Base-by-base conservation (phyloP, 2,113 vertebrate genomes). In the Cynocephalus volans region DNA sequence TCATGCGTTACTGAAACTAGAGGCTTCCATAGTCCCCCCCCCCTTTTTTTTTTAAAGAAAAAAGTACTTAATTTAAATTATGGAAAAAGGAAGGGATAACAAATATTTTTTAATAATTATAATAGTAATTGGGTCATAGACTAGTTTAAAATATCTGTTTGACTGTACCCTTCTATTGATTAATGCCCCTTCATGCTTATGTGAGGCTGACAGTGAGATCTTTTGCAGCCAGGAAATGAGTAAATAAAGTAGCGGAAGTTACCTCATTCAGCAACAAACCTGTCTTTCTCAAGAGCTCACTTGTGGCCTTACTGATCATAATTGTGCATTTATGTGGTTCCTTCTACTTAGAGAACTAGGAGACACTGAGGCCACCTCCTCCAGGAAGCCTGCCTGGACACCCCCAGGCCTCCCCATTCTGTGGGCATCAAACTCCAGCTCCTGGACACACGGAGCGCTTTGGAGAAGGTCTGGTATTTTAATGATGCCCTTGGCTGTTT, bases 31-130 rank as follows among this genome's bases (percentile, higher is more conserved):
- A 62, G 72, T 96, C 96, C 45, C 93, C 33, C 48, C 23, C 23
- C 65, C 65, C 84, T 56, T 54, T 64, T 50, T 41, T 82, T 36
- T 28, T 58, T 28, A 18, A 50, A 83, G 80, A 88, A 54, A 77
- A 58, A 7, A 89, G 88, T 76, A 73, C 93, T 93, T 96, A 87
- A 80, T 89, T 96, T 93, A 94, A 93, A 96, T 93, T 92, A 31
- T 67, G 93, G 13, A 97, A 90, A 77, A 84, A 86, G 60, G 18
- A 56, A 95, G 60, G 58, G 54, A 18, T 96, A 89, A 95, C 79
- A 81, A 88, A 96, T 41, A 89, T 93, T 98, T 95, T 87, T 21
- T 72, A 64, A 70, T 86, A n/a, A 65, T 92, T 60, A 28, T 15
- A 56, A 4, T 19, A 79, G 45, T 23, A 65, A 90, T 72, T 21